phyloP scores from a whole-genome alignment of 92 coral and sea anemone genomes.

The Ricordea florida region DNA sequence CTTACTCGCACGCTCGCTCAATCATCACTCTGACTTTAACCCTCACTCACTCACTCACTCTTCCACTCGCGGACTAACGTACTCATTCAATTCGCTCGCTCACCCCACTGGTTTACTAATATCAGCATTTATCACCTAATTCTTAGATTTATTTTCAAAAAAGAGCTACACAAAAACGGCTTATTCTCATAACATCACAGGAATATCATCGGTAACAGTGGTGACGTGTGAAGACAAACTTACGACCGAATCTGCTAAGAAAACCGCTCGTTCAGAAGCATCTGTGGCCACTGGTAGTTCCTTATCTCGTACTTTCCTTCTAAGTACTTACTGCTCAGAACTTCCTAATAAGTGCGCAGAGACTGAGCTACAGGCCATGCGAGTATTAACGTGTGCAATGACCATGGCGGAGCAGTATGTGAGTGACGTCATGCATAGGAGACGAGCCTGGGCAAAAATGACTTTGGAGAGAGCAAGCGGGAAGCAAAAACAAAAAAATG shows the following conservation, averaged over 20 bases:
- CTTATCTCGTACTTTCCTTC: constrained; percentile 52
- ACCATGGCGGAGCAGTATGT: no score
- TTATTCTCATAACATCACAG: constrained; percentile 56
- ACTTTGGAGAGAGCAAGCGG: no score
- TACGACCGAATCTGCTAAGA: constrained; percentile 26
- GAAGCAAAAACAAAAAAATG: no score
- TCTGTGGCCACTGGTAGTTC: constrained; percentile 58
- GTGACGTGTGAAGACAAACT: constrained; percentile 10
- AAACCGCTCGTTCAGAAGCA: background rate
- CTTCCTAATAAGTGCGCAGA: constrained; percentile 24
- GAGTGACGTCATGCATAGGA: no score
- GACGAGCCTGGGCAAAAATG: no score
- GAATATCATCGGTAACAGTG: background rate
- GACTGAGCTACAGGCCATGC: constrained; percentile 48
- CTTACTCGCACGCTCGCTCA: no score
- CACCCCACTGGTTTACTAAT: no score
- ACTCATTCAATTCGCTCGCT: no score
- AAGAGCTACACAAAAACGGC: constrained; percentile 60
- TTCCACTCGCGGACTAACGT: no score
- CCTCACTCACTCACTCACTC: no score
- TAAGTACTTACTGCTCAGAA: constrained; percentile 51
- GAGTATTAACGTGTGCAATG: background rate
- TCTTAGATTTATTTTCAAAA: background rate
- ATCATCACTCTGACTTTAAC: no score
- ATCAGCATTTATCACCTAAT: no score